Evolutionary conservation across 2,888 invertebrate genomes (phyloP), one percentile per base, ranked within the genome.

Genomic region (Automeris io): DNA sequence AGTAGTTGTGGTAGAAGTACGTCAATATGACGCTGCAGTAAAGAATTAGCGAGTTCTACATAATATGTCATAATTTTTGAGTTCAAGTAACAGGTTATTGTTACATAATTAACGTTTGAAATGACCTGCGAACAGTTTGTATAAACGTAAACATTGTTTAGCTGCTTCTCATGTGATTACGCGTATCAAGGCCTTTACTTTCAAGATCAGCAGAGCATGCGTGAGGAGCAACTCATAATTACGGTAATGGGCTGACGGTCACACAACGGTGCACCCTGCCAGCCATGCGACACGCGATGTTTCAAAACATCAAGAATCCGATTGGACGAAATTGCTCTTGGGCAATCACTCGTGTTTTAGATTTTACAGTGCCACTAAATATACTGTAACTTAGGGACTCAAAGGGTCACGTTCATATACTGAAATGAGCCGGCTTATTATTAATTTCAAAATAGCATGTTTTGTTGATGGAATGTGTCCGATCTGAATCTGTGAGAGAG

Each of bases 181-280:
- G 64, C 61, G 53, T 51, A 51, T 44, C 78, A 79, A 83, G 82
- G 85, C 76, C 81, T 74, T 86, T 80, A 78, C 86, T 86, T 86
- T 86, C 86, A 86, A 86, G 86, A 85, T 80, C 86, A 86, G 54
- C 82, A 67, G 83, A 83, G 76, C 78, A 76, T 68, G 61, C 57
- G 54, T 76, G 70, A 62, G 62, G 68, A 71, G 69, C 70, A 63
- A 66, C 63, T 67, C 63, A 75, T 85, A 83, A 85, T 83, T 82
- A 75, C 76, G 60, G 77, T 81, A 81, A 81, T 81, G 72, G 70
- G 48, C 45, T 40, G 46, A 51, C 51, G 58, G 65, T 81, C 79
- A 76, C 76, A 66, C 81, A 81, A 82, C 39, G 43, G 39, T 46
- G 49, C 54, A 46, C 47, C 47, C 44, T 42, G 31, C 24, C 37